phyloP scores from a whole-genome alignment of 2,888 invertebrate genomes.

The Scotopteryx bipunctaria region DNA sequence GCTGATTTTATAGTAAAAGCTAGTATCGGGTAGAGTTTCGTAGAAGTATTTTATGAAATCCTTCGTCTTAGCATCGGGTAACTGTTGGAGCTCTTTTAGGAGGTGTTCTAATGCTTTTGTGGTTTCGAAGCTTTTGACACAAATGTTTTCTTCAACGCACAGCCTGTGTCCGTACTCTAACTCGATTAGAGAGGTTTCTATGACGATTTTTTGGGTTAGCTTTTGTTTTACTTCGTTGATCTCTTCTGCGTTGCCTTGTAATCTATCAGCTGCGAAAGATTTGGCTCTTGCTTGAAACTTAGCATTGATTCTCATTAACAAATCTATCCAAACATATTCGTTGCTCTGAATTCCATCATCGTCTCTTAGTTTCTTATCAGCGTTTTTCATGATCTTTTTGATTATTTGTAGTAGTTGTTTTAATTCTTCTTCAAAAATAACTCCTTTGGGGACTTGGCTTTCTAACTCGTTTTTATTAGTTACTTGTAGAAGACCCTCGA shows the following conservation, averaged over 20 bases:
- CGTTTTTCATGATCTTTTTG: conserved; percentile 47
- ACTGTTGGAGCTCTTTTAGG: conserved; percentile 12
- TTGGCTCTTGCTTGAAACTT: conserved; percentile 54
- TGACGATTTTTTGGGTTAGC: conserved; percentile 50
- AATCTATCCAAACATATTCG: conserved; percentile 50
- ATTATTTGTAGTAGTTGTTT: conserved; percentile 45
- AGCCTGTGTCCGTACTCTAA: conserved; percentile 51
- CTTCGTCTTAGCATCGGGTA: conserved; percentile 22
- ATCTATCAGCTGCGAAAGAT: conserved; percentile 40
- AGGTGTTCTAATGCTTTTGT: conserved; percentile 21
- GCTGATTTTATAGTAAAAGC: conserved; percentile 51
- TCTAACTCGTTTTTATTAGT: conserved; percentile 27
- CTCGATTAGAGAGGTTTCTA: conserved; percentile 54
- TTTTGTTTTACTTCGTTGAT: conserved; percentile 42
- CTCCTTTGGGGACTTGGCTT: conserved; percentile 12
- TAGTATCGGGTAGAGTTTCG: conserved; percentile 39
- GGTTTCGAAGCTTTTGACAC: conserved; percentile 42
- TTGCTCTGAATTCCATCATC: conserved; percentile 37
- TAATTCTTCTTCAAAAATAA: conserved; percentile 47
- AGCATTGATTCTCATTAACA: conserved; percentile 59
- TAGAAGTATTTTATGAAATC: conserved; percentile 38
- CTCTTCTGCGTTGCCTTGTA: conserved; percentile 40
- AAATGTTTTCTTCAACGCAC: conserved; percentile 54
- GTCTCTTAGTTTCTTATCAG: conserved; percentile 42
- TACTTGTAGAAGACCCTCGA: conserved; percentile 45